Conservation (phyloP, 2,113 vertebrate genomes). For the Copsychus sechellarum region DNA sequence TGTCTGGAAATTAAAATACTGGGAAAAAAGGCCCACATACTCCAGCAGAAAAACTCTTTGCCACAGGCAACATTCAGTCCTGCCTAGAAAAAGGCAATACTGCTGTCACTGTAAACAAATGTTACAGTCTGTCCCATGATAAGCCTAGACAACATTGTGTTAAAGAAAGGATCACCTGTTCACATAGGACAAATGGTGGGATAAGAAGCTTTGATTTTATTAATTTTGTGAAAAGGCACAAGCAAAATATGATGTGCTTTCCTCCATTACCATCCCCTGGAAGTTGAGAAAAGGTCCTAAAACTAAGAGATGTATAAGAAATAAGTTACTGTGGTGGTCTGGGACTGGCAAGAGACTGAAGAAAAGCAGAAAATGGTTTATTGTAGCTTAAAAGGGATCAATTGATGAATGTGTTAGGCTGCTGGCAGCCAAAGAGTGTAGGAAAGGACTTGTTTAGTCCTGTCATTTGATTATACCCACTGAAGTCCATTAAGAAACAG, state of each 20-base stretch:
- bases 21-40: neutral
- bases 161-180: neutral
- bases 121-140: neutral
- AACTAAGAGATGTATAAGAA: neutral
- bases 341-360: neutral
- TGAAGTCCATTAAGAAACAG: neutral
- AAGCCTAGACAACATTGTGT: neutral
- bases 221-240: neutral
- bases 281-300: neutral
- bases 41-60: neutral
- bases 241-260: neutral
- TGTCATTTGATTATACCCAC: neutral
- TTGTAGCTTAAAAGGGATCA: neutral
- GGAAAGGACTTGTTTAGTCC: neutral
- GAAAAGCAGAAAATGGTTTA: neutral
- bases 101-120: neutral
- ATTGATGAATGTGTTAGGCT: neutral
- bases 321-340: neutral
- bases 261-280: neutral
- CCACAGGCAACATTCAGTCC: neutral
- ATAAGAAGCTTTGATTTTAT: neutral
- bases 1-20: slow-evolving; percentile 18
- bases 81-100: neutral
- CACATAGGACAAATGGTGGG: neutral
- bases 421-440: neutral